These are phyloP conservation scores for Gulo gulo DNA, from an alignment of 2,113 vertebrate genomes.

Conservation along the genomic window DNA sequence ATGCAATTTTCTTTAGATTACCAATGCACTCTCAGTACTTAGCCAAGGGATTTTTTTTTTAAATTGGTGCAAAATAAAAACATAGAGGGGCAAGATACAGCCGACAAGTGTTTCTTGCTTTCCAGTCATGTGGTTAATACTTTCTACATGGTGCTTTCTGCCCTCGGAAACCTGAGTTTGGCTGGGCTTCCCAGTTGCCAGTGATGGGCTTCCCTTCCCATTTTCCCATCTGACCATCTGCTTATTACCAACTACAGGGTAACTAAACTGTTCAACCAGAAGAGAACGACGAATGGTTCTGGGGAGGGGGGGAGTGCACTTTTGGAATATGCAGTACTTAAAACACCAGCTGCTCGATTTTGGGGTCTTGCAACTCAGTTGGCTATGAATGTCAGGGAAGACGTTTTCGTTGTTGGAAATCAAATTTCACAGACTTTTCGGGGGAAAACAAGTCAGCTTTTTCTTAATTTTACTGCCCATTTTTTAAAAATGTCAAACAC, in stretches of 20 bases:
- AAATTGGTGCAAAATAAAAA: not conserved
- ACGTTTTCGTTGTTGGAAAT: constrained; percentile 60
- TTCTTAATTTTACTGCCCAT: constrained; percentile 25
- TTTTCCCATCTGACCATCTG: constrained; percentile 44
- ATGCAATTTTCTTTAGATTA: not conserved
- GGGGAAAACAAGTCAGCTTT: constrained; percentile 27
- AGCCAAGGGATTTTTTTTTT: not conserved
- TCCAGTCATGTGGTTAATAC: not conserved
- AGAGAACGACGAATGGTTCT: constrained; percentile 38
- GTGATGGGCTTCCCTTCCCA: not conserved
- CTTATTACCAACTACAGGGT: constrained; percentile 21
- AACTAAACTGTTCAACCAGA: constrained; percentile 17
- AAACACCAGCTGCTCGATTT: constrained; percentile 66
- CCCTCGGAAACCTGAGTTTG: not conserved
- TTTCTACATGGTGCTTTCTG: constrained; percentile 24
- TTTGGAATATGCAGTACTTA: constrained; percentile 54
- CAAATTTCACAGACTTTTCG: constrained; percentile 51
- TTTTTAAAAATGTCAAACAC: not conserved
- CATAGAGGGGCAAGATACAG: not conserved
- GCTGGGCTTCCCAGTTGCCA: not conserved
- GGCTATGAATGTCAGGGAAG: constrained; percentile 56
- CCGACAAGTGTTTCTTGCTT: not conserved
- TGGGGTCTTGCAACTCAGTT: constrained; percentile 39
- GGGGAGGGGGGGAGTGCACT: not conserved
- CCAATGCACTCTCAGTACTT: not conserved